Evolutionary conservation across 2,113 vertebrate genomes (phyloP).

Genomic region (Psephotus haematonotus): DNA sequence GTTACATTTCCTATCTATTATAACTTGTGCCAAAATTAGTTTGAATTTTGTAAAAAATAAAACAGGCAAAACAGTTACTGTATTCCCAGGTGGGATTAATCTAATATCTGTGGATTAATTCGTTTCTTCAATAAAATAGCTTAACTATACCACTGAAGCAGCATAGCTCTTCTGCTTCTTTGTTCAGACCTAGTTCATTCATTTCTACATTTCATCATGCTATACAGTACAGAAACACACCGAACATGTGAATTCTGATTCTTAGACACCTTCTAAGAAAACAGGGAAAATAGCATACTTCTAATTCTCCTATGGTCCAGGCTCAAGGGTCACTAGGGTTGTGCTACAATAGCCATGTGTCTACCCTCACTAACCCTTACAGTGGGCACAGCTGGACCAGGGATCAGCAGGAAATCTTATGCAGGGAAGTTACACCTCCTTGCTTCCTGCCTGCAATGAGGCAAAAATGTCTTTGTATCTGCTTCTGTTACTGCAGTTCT

Average conservation of each 20-base stretch:
- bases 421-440: not conserved
- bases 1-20: not conserved
- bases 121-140: not conserved
- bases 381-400: not conserved
- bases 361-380: not conserved
- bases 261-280: not conserved
- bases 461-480: not conserved
- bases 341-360: not conserved
- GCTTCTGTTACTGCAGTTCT: not conserved
- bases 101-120: not conserved
- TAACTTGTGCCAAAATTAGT: not conserved
- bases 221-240: not conserved
- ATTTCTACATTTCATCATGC: not conserved
- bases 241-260: accelerated
- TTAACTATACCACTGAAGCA: not conserved
- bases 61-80: not conserved
- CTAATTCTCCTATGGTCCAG: not conserved
- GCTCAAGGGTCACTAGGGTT: not conserved
- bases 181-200: not conserved
- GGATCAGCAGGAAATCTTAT: not conserved
- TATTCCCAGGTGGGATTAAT: not conserved
- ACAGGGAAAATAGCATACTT: not conserved
- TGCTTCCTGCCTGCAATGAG: not conserved
- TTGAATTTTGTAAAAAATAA: not conserved
- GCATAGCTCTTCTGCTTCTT: not conserved